Base-by-base conservation (phyloP, 2,888 invertebrate genomes). In the Drosophila koepferae region DNA sequence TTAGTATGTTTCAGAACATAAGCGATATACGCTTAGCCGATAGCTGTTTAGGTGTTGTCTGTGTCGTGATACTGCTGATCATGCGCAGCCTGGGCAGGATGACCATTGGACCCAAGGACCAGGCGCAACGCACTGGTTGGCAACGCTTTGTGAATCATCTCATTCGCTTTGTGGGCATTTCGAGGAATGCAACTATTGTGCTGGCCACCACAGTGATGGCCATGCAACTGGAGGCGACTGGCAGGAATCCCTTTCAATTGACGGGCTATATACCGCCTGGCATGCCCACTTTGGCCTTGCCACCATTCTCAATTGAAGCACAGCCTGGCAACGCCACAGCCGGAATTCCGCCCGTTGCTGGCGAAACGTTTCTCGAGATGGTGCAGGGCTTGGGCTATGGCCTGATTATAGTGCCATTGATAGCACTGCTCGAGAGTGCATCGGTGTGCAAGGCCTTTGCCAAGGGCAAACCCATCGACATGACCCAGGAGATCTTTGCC, bases 401-500 rank as follows among this genome's bases (percentile, higher is more conserved):
- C 31, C 94, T 98, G 64, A 93, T 97, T 44, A 97, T 98, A 43
- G 95, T 98, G 59, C 98, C 98, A 3, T 94, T 98, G 31, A 95
- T 98, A 85, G 97, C 97, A 20, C 94, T 98, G 61, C 95, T 98
- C 89, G 98, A 98, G 92, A 97, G 97, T 86, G 97, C 98, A 77
- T 97, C 98, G n/a, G 97, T 91, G 9, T 91, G 91, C 73, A 91
- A 91, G 60, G 91, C 91, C n/a, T 91, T 91, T 41, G 95, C 96
- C n/a, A 95, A 96, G 90, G 97, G 97, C 16, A 95, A 95, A 90
- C 94, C 96, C 59, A 96, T 98, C 60, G 97, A 98, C 91, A 97
- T 98, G 20, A 98, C 97, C 41, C 98, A 98, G 93, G 98, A 98
- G 94, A 94, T 98, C 90, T 94, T 98, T 71, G 97, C 98, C 8